A percentile compares a stretch with the other conserved stretches of the same genome.
phyloP scores from a whole-genome alignment of 2,888 invertebrate species.

The Volucella inflata region DNA sequence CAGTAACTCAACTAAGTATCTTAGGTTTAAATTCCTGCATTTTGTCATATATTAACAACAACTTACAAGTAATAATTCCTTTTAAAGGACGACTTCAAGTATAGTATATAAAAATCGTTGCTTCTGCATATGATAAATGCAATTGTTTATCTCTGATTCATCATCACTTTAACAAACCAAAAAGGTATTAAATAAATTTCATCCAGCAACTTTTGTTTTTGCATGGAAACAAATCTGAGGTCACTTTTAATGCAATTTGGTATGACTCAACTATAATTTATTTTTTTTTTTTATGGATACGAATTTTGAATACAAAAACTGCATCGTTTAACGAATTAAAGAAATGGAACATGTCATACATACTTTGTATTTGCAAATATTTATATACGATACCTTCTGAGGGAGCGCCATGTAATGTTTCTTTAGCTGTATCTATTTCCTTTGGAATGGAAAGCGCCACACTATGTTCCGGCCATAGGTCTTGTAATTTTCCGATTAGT shows the following conservation, averaged over 20 bases:
- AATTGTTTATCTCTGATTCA: conserved; percentile 19
- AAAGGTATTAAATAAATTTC: conserved; percentile 4
- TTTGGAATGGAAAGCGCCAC: conserved; percentile 84
- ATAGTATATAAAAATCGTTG: no score
- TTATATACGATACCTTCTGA: conserved; percentile 80
- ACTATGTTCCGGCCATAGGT: conserved; percentile 83
- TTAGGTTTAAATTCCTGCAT: no score
- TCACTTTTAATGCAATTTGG: conserved; percentile 27
- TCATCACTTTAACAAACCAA: background rate
- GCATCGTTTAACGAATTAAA: conserved; percentile 12
- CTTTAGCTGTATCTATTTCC: conserved; percentile 83
- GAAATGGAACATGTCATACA: conserved; percentile 21
- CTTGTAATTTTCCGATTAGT: conserved; percentile 83
- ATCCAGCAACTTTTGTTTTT: conserved; percentile 2
- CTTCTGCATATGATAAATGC: background rate
- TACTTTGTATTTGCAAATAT: background rate
- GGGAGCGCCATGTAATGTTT: conserved; percentile 81
- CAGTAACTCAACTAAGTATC: background rate
- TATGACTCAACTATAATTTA: conserved; percentile 34
- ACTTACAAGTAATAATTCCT: no score
- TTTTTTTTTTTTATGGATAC: background rate
- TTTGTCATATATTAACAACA: no score
- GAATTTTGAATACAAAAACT: conserved; percentile 20
- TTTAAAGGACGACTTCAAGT: no score
- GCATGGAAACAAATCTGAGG: conserved; percentile 16